Evolutionary conservation across 2,113 vertebrate species (phyloP).

Genomic region (Saimiri boliviensis): DNA sequence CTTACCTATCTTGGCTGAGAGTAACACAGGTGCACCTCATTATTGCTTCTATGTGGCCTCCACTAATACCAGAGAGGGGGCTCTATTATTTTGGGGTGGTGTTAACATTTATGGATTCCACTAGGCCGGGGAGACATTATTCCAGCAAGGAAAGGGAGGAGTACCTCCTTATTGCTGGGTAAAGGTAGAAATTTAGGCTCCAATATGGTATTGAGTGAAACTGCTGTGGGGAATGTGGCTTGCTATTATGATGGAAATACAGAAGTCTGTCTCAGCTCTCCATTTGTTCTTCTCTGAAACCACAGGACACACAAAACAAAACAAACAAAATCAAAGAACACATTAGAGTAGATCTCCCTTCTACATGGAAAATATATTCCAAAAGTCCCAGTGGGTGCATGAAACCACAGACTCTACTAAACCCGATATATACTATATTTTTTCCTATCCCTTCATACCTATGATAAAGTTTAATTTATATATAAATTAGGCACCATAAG

Average conservation of each 20-base stretch:
- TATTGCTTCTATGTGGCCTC: not conserved
- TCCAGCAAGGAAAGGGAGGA: accelerated
- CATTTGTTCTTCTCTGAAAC: not conserved
- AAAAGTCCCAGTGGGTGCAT: not conserved
- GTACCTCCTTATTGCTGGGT: not conserved
- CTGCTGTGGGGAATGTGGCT: no score
- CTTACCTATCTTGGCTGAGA: not conserved
- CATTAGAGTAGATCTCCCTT: not conserved
- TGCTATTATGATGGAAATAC: not conserved
- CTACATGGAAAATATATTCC: not conserved
- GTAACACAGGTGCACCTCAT: not conserved
- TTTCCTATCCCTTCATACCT: not conserved
- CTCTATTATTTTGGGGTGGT: not conserved
- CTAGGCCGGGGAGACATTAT: not conserved
- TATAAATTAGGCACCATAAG: not conserved
- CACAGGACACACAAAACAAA: not conserved
- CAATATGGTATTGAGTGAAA: not conserved
- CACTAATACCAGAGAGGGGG: not conserved
- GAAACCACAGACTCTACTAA: not conserved
- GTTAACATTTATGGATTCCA: not conserved
- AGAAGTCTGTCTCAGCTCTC: not conserved
- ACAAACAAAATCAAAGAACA: not conserved
- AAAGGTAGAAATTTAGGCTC: not conserved
- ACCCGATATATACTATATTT: not conserved
- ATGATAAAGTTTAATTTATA: not conserved